These are phyloP conservation scores for Lanius ludovicianus DNA, from an alignment of 2,113 vertebrate species.

Conservation along the genomic window DNA sequence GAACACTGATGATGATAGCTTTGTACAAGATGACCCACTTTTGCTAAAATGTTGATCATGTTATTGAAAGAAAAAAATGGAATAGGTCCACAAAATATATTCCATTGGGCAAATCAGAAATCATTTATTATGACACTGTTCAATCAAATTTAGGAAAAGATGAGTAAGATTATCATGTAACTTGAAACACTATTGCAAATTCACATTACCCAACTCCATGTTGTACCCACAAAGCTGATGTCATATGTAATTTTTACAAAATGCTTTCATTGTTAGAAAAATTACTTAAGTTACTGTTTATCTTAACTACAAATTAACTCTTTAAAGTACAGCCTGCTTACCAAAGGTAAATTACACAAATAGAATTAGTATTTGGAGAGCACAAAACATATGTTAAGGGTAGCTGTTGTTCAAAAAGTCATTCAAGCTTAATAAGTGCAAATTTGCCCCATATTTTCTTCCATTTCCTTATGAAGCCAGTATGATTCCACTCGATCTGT, in stretches of 20 bases:
- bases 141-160: not conserved
- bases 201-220: not conserved
- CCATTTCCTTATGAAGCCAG: not conserved
- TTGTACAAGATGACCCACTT: constrained; percentile 52
- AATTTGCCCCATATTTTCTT: not conserved
- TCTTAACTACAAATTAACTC: constrained; percentile 36
- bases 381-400: not conserved
- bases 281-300: constrained; percentile 6
- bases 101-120: not conserved
- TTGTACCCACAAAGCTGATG: not conserved
- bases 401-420: not conserved
- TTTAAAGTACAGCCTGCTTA: not conserved
- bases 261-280: not conserved
- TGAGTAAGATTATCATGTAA: rapidly evolving
- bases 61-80: not conserved
- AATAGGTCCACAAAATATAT: not conserved
- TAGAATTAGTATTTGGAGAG: not conserved
- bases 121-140: not conserved
- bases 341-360: not conserved
- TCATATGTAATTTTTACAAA: not conserved
- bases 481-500: not conserved
- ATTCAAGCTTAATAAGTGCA: not conserved
- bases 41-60: not conserved
- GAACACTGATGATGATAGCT: constrained; percentile 51
- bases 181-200: not conserved